These are phyloP conservation scores for Acanthurus lineatus DNA, from an alignment of 2,797 vertebrate genomes.

Conservation along the genomic window DNA sequence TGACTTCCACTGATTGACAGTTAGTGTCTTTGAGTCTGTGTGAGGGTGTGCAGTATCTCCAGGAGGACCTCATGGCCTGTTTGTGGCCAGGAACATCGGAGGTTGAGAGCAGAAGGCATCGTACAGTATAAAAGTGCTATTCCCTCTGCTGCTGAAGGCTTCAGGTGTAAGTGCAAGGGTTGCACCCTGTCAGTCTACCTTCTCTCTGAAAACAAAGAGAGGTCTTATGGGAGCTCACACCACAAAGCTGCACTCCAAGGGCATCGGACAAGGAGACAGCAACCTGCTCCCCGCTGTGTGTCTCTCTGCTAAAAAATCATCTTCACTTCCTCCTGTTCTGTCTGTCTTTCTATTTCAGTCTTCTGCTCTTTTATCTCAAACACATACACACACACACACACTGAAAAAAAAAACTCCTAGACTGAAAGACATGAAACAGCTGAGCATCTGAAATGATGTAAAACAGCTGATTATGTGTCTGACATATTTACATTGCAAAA, in stretches of 20 bases:
- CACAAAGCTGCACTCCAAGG: constrained; percentile 76
- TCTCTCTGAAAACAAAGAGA: constrained; percentile 74
- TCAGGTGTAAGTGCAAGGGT: constrained; percentile 71
- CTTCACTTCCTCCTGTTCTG: constrained; percentile 26
- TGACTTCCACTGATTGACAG: constrained; percentile 27
- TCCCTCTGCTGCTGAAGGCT: constrained; percentile 59
- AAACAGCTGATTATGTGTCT: constrained; percentile 58
- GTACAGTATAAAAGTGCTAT: constrained; percentile 57
- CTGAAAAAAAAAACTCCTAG: not conserved
- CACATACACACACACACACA: too few species aligned
- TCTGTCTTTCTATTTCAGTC: constrained; percentile 57
- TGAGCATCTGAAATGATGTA: constrained; percentile 46
- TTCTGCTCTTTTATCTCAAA: constrained; percentile 41
- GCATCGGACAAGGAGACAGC: constrained; percentile 73
- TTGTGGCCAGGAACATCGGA: constrained; percentile 24
- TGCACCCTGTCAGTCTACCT: constrained; percentile 67
- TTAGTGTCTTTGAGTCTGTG: constrained; percentile 22
- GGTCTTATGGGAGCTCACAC: constrained; percentile 77
- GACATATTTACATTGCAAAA: constrained; percentile 64
- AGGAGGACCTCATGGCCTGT: constrained; percentile 45
- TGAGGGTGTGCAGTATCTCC: constrained; percentile 34
- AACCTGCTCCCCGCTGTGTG: constrained; percentile 48
- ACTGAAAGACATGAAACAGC: constrained; percentile 55
- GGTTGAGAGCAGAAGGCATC: constrained; percentile 37
- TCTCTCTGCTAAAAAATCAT: constrained; percentile 30